Conservation (phyloP, 2,797 vertebrate genomes). For the Hozukius guyotensis region DNA sequence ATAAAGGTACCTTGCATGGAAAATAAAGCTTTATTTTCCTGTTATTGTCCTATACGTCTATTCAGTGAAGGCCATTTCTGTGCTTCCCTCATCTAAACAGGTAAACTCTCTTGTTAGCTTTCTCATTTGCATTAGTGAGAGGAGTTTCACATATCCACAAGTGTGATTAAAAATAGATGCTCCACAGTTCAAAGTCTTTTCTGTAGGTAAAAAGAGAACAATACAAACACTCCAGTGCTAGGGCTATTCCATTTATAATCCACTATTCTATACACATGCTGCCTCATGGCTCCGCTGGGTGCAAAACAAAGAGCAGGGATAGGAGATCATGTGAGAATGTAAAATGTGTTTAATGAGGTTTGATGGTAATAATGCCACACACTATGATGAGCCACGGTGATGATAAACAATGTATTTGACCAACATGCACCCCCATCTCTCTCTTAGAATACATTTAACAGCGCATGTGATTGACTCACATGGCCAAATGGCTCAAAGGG, state of each 20-base stretch:
- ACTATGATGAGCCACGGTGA: not conserved
- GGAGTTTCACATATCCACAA: not conserved
- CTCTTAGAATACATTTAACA: slow-evolving; percentile 27
- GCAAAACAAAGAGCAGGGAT: slow-evolving; percentile 12
- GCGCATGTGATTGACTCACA: slow-evolving; percentile 44
- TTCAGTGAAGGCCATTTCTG: not conserved
- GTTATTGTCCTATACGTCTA: not conserved
- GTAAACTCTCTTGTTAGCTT: not conserved
- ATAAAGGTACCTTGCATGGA: not conserved
- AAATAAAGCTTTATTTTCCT: not conserved
- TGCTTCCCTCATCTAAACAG: not conserved
- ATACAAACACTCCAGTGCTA: not conserved
- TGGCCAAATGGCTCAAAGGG: slow-evolving; percentile 31
- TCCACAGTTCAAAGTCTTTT: not conserved
- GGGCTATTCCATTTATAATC: slow-evolving; percentile 2
- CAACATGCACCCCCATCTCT: not conserved
- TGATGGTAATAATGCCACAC: slow-evolving; percentile 2
- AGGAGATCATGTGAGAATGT: slow-evolving; percentile 1
- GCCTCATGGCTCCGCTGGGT: not conserved
- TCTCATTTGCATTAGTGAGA: not conserved
- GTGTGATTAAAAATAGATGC: not conserved
- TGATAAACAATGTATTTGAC: slow-evolving; percentile 2
- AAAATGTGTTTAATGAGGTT: slow-evolving; percentile 36
- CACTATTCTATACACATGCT: not conserved
- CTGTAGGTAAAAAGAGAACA: not conserved